Evolutionary conservation across 2,888 invertebrate species (phyloP).

Genomic region (Drosophila koepferae): DNA sequence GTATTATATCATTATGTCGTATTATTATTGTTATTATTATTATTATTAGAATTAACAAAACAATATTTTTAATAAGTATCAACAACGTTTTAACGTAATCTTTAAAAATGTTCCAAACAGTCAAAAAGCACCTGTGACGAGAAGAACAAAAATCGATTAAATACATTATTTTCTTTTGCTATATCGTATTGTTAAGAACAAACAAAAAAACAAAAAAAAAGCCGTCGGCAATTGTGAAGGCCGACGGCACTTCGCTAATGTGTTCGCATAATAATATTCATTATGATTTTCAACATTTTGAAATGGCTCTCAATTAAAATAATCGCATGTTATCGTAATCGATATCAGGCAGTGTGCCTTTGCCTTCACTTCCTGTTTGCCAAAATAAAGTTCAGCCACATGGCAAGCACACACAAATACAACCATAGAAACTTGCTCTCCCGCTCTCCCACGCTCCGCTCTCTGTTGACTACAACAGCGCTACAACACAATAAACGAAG

Average conservation of each 20-base stretch:
- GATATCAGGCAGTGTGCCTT: slow-evolving; percentile 22
- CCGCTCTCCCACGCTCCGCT: neutral
- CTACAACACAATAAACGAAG: slow-evolving; percentile 34
- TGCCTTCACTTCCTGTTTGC: slow-evolving; percentile 42
- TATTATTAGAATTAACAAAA: slow-evolving; percentile 77
- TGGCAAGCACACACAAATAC: slow-evolving; percentile 26
- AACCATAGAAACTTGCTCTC: slow-evolving; percentile 33
- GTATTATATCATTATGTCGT: slow-evolving; percentile 53
- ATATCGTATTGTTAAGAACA: too few species aligned
- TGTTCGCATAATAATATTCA: neutral
- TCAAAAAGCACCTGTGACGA: slow-evolving; percentile 84
- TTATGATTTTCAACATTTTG: neutral
- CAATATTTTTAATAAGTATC: slow-evolving; percentile 83
- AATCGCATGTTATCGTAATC: slow-evolving; percentile 37
- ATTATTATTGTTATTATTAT: slow-evolving; percentile 48
- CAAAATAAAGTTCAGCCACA: slow-evolving; percentile 42
- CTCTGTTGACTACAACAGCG: neutral
- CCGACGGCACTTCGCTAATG: slow-evolving; percentile 40
- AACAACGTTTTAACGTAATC: slow-evolving; percentile 85
- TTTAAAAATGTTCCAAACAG: slow-evolving; percentile 86
- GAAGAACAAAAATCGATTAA: slow-evolving; percentile 30
- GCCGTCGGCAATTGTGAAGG: slow-evolving; percentile 41
- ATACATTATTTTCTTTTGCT: neutral
- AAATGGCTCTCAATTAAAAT: neutral
- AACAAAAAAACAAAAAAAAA: neutral